These are phyloP conservation scores for Entomobrya proxima DNA, from an alignment of 2,888 invertebrate species.

Conservation along the genomic window DNA sequence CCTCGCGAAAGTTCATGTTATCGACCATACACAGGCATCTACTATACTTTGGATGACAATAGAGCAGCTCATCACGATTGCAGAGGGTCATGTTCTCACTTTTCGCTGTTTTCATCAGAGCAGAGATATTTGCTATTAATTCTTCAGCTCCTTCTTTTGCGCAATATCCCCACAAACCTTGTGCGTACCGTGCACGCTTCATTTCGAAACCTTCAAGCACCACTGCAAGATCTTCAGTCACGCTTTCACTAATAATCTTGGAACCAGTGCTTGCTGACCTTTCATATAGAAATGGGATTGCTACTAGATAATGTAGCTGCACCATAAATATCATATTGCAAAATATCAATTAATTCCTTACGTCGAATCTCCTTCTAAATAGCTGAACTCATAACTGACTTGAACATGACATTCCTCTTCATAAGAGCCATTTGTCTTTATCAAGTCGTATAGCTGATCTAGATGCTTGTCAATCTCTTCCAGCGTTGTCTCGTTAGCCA, in stretches of 20 bases:
- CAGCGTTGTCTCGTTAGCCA: not conserved
- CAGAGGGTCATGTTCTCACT: not conserved
- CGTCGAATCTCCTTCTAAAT: not conserved
- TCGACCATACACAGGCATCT: slow-evolving; percentile 32
- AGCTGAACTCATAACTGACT: not conserved
- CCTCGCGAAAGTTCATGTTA: slow-evolving; percentile 27
- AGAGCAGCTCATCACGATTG: slow-evolving; percentile 24
- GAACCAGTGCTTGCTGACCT: no score
- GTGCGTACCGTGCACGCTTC: slow-evolving; percentile 8
- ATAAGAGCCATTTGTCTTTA: not conserved
- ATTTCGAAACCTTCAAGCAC: slow-evolving; percentile 24
- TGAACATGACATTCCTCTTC: not conserved
- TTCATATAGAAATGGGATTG: no score
- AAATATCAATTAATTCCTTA: not conserved
- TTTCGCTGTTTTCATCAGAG: not conserved
- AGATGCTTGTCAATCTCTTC: slow-evolving; percentile 10
- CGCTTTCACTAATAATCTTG: no score
- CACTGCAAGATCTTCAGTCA: not conserved
- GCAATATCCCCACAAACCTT: slow-evolving; percentile 53
- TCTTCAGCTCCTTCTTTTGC: slow-evolving; percentile 32
- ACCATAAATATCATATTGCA: no score
- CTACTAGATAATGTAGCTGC: no score
- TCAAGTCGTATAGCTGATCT: not conserved
- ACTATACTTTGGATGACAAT: slow-evolving; percentile 9
- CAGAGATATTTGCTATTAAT: not conserved